phyloP scores from a whole-genome alignment of 2,888 invertebrate species.

The Andrena trimmerana region DNA sequence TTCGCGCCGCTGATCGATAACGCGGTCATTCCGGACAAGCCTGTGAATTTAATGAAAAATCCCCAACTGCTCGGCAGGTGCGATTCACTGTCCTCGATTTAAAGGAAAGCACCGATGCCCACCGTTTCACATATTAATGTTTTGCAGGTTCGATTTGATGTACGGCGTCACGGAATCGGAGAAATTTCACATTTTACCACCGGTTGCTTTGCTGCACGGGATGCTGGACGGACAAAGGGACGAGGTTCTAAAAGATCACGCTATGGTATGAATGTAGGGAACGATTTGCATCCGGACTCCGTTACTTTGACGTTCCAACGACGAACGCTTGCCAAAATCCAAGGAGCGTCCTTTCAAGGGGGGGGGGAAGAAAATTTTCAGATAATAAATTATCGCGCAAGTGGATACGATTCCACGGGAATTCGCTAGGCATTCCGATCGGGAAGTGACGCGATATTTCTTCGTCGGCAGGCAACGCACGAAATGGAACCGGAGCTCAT shows the following conservation, averaged over 20 bases:
- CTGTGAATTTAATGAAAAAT: slow-evolving; percentile 91
- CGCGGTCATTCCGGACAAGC: slow-evolving; percentile 93
- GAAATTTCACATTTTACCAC: slow-evolving; percentile 91
- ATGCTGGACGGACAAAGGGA: slow-evolving; percentile 91
- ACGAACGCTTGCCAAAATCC: background rate
- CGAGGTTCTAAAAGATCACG: slow-evolving; percentile 91
- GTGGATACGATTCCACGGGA: slow-evolving; percentile 14
- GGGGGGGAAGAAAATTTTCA: background rate
- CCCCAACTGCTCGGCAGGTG: slow-evolving; percentile 92
- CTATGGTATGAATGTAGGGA: slow-evolving; percentile 82
- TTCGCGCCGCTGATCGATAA: slow-evolving; percentile 96
- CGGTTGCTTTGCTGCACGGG: slow-evolving; percentile 90
- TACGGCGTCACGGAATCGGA: slow-evolving; percentile 94
- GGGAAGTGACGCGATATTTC: slow-evolving; percentile 52
- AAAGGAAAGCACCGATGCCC: too few species aligned
- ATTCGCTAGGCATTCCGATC: slow-evolving; percentile 15
- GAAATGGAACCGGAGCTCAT: slow-evolving; percentile 81
- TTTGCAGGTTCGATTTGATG: slow-evolving; percentile 91
- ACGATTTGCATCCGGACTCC: background rate
- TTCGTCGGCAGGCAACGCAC: slow-evolving; percentile 79
- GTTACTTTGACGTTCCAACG: background rate
- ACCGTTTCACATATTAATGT: background rate
- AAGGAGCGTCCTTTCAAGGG: background rate
- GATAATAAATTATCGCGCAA: slow-evolving; percentile 9
- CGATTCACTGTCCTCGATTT: slow-evolving; percentile 59